A percentile compares a stretch with the other conserved stretches of the same genome.
Conservation (phyloP, 1,140 invertebrate genomes). For the Telenomus remus region DNA sequence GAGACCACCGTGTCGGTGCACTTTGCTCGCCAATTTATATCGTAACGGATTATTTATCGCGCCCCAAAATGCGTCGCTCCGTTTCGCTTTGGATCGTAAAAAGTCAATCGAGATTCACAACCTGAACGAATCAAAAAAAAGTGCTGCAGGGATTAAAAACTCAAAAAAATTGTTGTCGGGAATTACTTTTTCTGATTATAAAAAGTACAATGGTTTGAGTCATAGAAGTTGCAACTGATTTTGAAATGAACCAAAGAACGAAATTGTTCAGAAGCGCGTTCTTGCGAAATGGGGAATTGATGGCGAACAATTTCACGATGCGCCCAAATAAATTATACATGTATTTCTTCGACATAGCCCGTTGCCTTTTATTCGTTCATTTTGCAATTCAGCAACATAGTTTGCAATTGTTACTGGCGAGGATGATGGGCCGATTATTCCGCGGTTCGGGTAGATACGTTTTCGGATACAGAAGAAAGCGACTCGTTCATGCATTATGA, state of each 20-base stretch:
- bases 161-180: too few relatives aligned
- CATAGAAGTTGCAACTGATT: too few relatives aligned
- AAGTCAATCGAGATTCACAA: constrained; percentile 42
- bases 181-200: too few relatives aligned
- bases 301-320: constrained; percentile 10
- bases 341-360: not conserved
- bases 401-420: constrained; percentile 19
- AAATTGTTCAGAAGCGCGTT: constrained; percentile 7
- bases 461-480: constrained; percentile 45
- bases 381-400: constrained; percentile 28
- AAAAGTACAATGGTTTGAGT: too few relatives aligned
- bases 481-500: constrained; percentile 60
- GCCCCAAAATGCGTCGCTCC: constrained; percentile 30
- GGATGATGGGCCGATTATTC: constrained; percentile 39
- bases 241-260: not conserved
- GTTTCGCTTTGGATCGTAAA: constrained; percentile 36
- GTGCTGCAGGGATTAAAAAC: constrained; percentile 8
- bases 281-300: constrained; percentile 8
- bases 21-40: too few relatives aligned
- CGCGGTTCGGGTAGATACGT: constrained; percentile 38
- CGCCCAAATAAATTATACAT: constrained; percentile 11
- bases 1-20: constrained; percentile 33
- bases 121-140: constrained; percentile 45
- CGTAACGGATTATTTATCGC: not conserved
- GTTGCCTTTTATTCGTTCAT: not conserved